Evolutionary conservation across 2,113 vertebrate genomes (phyloP), one percentile per base, ranked within the genome.

Genomic region (Otis tarda): DNA sequence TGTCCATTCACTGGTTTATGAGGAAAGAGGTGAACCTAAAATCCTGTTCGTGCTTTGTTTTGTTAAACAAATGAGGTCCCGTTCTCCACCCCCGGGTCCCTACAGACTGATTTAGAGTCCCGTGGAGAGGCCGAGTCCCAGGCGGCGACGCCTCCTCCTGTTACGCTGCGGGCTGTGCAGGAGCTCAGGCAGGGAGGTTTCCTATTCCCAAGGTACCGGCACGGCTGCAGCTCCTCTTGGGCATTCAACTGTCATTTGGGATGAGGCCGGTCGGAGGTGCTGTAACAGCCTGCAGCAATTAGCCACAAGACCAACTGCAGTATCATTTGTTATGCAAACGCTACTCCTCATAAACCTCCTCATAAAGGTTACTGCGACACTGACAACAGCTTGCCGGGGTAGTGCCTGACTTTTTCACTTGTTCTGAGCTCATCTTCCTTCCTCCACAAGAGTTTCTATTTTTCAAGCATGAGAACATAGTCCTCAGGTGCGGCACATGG

Each of bases 111-210:
- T 7, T 7, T 5, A 10, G 18, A 14, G 55, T 61, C 5, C 23
- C 2, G 14, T 3, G 23, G 28, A 19, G 27, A 27, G 19, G 7
- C 27, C 12, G 2, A 9, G 35, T 4, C 35, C 18, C 12, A 5
- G 23, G 28, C 0, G 0, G 41, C 1, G 3, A 23, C 6, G 19
- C 39, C 23, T 13, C 70, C 53, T 67, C 53, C 37, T 4, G 14
- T 14, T 2, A 10, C 2, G 1, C 55, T 1, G 0, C 0, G 0
- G 52, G 41, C 52, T 1, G 0, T 1, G 49, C 23, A 12, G 49
- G n/a, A 19, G n/a, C 52, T 50, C 50, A 12, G 30, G 3, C 16
- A 9, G 37, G 28, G 33, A 75, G 4, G 14, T 8, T 43, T 33
- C 88, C 35, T 3, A 7, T 35, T 49, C 71, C 31, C 25, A 19